Evolutionary conservation across 2,888 invertebrate genomes (phyloP).

Genomic region (Stegana nigrithorax): DNA sequence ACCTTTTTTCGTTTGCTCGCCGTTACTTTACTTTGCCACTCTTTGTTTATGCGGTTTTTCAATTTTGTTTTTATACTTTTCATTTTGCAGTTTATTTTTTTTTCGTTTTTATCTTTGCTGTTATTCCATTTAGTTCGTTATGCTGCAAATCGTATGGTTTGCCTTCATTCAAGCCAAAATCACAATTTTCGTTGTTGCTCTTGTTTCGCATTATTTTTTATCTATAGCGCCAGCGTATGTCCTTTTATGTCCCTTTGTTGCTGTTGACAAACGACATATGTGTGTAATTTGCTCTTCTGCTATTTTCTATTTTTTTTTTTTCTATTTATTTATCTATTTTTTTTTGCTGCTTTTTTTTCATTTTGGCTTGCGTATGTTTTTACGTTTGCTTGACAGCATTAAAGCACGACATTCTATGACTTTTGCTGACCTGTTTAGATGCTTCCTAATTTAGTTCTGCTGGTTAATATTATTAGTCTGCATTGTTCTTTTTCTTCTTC

Average conservation of each 20-base stretch:
- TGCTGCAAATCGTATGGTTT: neutral
- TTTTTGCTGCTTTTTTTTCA: too few species aligned
- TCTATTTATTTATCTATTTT: neutral
- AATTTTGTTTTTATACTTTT: neutral
- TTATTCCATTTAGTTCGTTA: neutral
- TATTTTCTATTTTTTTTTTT: neutral
- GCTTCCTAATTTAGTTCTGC: too few species aligned
- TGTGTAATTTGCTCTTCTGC: neutral
- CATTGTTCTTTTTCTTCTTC: neutral
- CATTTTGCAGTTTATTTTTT: too few species aligned
- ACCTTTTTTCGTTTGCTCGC: constrained; percentile 7
- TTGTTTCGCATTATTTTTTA: neutral
- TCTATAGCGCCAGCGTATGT: neutral
- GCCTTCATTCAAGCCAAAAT: neutral
- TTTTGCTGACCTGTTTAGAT: too few species aligned
- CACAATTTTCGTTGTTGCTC: constrained; percentile 1
- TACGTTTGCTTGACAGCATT: neutral
- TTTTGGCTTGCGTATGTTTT: neutral
- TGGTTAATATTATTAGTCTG: constrained; percentile 7
- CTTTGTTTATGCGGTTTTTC: constrained; percentile 12
- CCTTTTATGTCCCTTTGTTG: neutral
- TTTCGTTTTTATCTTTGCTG: neutral
- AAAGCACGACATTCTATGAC: neutral
- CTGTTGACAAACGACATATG: neutral
- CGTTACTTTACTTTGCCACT: constrained; percentile 14